Base-by-base conservation (phyloP, 23 tunicate species). In the Trididemnum nubilum region DNA sequence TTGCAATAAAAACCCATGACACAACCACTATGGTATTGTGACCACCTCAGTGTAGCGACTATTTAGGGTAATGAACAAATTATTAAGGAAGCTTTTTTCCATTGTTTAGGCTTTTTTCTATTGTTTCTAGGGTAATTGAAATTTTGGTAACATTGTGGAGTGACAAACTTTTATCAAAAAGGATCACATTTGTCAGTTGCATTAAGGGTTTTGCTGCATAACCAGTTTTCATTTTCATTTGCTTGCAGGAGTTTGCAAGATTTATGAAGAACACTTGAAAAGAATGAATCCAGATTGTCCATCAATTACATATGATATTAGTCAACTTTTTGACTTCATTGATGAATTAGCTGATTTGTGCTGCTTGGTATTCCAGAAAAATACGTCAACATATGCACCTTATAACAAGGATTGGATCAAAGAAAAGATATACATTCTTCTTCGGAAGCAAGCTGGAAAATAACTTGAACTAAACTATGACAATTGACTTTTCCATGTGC, bases 401-500 rank as follows among this genome's bases (percentile, higher is more conserved):
- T 92, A 83, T 79, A 92, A 92, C 86, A 83, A 90, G 36, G 97
- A 92, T 71, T 92, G 97, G 97, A 90, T 92, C 37, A 92, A 92
- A 64, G 97, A 92, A 39, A 92, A 92, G 76, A 92, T 92, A 33
- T 92, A 92, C 77, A 92, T 92, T 52, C 73, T 92, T 22, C 94
- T 92, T 7, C 77, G 97, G 1, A 92, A 92, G 66, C 97, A 92
- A 78, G 97, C 97, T 44, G 97, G 97, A 67, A 89, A 84, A 52
- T 57, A 71, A 71, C 77, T 2, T 31, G 67, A 12, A 12, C 18
- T 49, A 49, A 49, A 49, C 18, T 49, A 49, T 9, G 18, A 49
- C 57, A 18, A 49, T 49, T 18, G n/a, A n/a, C n/a, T n/a, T n/a
- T n/a, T n/a, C n/a, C n/a, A n/a, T n/a, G n/a, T n/a, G n/a, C n/a